These are phyloP conservation scores for Bos taurus DNA, from an alignment of 2,113 vertebrate species.

Conservation along the genomic window DNA sequence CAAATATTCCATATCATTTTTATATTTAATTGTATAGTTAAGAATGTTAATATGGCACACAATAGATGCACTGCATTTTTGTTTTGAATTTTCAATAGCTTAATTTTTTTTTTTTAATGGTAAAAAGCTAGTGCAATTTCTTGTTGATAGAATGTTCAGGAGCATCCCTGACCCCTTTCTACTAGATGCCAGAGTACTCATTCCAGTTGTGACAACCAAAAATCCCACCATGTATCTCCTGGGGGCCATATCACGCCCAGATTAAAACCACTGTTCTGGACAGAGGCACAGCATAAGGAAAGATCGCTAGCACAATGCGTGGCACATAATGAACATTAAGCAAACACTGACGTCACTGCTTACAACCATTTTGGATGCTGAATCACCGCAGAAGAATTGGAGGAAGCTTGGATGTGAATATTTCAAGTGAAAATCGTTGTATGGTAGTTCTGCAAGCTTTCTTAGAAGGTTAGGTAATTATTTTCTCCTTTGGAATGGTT, in stretches of 20 bases:
- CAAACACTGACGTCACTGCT: background rate
- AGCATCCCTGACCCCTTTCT: background rate
- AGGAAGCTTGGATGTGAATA: background rate
- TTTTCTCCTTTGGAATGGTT: constrained; percentile 18
- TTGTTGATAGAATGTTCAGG: background rate
- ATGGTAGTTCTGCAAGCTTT: background rate
- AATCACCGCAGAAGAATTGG: background rate
- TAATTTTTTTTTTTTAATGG: background rate
- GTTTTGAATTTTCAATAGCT: background rate
- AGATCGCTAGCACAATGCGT: background rate
- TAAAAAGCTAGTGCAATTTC: background rate
- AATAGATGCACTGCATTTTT: background rate
- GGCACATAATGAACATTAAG: background rate
- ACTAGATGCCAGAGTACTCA: background rate
- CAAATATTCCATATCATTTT: background rate
- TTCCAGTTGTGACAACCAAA: background rate
- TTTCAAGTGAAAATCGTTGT: background rate
- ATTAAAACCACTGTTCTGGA: background rate
- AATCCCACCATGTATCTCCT: background rate
- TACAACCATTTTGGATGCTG: background rate
- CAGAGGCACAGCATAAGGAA: background rate
- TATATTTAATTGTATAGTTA: background rate
- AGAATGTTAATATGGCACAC: background rate
- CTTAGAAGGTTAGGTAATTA: background rate
- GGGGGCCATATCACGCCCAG: background rate